These are phyloP conservation scores for Zoanthus sansibaricus DNA, from an alignment of 92 coral and sea anemone species.

Conservation along the genomic window DNA sequence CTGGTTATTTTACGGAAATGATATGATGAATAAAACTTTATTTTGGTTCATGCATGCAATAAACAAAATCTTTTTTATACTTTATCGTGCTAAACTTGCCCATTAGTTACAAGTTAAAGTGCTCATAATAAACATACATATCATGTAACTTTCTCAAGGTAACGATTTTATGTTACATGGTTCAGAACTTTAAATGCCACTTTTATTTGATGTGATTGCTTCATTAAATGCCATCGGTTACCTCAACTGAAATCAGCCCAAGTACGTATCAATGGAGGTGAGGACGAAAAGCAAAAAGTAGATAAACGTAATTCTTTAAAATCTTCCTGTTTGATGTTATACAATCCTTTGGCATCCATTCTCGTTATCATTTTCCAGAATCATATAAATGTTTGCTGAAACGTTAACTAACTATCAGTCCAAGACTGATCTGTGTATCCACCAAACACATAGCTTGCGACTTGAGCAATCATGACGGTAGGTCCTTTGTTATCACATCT, in stretches of 20 bases:
- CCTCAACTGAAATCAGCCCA: neutral
- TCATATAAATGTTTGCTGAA: too few relatives aligned
- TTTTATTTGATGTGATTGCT: neutral
- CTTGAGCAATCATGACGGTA: neutral
- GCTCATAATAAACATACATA: neutral
- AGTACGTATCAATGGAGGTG: neutral
- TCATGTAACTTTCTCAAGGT: neutral
- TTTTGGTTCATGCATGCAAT: neutral
- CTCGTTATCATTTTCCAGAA: too few relatives aligned
- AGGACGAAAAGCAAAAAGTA: neutral
- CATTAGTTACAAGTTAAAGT: neutral
- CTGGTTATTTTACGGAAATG: neutral
- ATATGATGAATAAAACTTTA: neutral
- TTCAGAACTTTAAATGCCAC: neutral
- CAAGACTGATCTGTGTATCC: neutral
- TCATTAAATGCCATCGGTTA: neutral
- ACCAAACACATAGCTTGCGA: neutral
- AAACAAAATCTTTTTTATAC: neutral
- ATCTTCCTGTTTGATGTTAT: too few relatives aligned
- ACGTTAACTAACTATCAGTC: neutral
- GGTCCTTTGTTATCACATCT: conserved; percentile 9
- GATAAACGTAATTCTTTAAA: neutral
- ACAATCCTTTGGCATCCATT: too few relatives aligned
- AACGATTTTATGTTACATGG: neutral
- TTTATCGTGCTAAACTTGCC: neutral